Evolutionary conservation across 2,113 vertebrate species (phyloP), one percentile per base, ranked within the genome.

Genomic region (Egretta garzetta): DNA sequence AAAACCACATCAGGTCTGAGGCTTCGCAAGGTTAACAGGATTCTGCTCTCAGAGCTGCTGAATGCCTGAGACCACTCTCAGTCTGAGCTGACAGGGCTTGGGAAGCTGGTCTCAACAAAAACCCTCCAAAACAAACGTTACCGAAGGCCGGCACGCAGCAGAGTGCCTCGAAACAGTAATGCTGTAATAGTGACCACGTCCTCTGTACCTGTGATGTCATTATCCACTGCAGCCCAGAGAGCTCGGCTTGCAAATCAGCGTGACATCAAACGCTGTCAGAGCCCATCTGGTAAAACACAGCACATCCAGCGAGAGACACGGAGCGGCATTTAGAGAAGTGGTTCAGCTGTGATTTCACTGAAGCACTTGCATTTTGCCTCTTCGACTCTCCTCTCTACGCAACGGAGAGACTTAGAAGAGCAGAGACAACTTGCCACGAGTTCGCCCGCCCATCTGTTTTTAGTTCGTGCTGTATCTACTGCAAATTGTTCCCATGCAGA

Each of bases 21-120:
- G 16, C 33, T 73, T 72, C 0, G 0, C 1, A 1, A 35, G 6
- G 28, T 72, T 67, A 80, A 53, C 8, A 53, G 12, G 41, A 56
- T 77, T 71, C 50, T 74, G 33, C 49, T 76, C 63, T 73, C 83
- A 74, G 67, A 24, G 14, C 32, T 62, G 24, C 52, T 50, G 71
- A 66, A 53, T 37, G 49, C 43, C 60, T 12, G 47, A 77, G 43
- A 41, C 14, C 24, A 58, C 15, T 75, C 55, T 67, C 24, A n/a
- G 6, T 20, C 32, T 76, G 76, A 70, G 17, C 33, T 53, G 41
- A 28, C 39, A 70, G 52, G n/a, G 41, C 60, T 83, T 37, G 20
- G 49, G 59, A 66, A 70, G 22, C 26, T 71, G 14, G 1, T 55
- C 60, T 64, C 43, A 89, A 33, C 45, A 81, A 83, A 80, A 53